These are phyloP conservation scores for Ptychochromis oligacanthus DNA, from an alignment of 2,113 vertebrate genomes.

Conservation along the genomic window DNA sequence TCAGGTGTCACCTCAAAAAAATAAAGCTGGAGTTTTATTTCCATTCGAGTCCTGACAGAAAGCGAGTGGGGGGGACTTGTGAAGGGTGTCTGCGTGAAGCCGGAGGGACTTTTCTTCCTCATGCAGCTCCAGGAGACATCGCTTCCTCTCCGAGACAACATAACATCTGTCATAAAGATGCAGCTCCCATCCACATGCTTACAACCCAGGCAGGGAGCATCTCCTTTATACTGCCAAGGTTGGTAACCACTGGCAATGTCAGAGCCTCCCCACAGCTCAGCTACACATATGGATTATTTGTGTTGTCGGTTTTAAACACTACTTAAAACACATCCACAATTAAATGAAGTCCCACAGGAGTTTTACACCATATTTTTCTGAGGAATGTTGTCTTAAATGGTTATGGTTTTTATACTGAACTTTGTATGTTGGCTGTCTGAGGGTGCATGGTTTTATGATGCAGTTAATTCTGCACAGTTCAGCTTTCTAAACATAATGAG, in stretches of 20 bases:
- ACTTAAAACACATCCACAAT: neutral
- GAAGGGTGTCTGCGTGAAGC: neutral
- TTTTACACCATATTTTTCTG: neutral
- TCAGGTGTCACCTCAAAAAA: neutral
- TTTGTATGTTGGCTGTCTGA: neutral
- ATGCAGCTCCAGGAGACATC: neutral
- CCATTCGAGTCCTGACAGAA: neutral
- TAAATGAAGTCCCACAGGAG: neutral
- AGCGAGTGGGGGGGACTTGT: neutral
- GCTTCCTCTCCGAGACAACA: neutral
- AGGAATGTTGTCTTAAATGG: no score
- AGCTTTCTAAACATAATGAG: neutral
- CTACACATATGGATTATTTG: neutral
- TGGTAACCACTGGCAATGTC: conserved; percentile 1
- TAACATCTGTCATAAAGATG: neutral
- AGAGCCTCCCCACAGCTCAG: neutral
- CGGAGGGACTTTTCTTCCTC: neutral
- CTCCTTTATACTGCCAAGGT: neutral
- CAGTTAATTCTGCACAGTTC: neutral
- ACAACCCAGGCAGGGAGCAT: neutral
- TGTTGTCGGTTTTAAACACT: neutral
- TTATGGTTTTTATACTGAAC: neutral
- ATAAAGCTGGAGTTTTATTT: no score
- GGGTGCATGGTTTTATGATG: neutral
- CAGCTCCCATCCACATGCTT: neutral